These are phyloP conservation scores for Zoanthus sociatus DNA, from an alignment of 92 coral and sea anemone genomes.

Conservation along the genomic window DNA sequence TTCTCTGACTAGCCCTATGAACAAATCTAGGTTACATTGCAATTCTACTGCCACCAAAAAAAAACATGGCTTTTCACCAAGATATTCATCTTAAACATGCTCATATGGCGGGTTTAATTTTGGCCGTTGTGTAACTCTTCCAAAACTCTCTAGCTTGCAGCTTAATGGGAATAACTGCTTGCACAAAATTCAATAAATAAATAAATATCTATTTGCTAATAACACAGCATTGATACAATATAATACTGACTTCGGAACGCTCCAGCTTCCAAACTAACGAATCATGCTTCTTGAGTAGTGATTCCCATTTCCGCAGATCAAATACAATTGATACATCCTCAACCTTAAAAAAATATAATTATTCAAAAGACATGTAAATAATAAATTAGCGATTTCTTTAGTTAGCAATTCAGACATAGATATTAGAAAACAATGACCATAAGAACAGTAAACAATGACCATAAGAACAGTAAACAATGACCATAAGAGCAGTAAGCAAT, in stretches of 20 bases:
- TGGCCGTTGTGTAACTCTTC: slow-evolving; percentile 34
- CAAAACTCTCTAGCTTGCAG: slow-evolving; percentile 35
- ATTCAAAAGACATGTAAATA: background rate
- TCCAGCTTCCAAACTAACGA: slow-evolving; percentile 79
- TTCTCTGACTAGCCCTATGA: too few relatives aligned
- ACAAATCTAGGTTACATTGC: too few relatives aligned
- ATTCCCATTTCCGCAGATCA: slow-evolving; percentile 78
- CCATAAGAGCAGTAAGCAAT: too few relatives aligned
- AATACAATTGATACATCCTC: slow-evolving; percentile 80
- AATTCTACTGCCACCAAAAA: background rate
- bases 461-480: too few relatives aligned
- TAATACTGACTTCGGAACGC: slow-evolving; percentile 69
- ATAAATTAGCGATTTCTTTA: background rate
- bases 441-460: too few relatives aligned
- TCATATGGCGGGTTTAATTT: slow-evolving; percentile 53
- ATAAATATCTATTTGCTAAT: background rate
- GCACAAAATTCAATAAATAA: too few relatives aligned
- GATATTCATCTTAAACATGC: slow-evolving; percentile 52
- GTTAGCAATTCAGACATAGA: too few relatives aligned
- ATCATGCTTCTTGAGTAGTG: slow-evolving; percentile 73
- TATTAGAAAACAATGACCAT: too few relatives aligned
- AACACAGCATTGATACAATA: background rate
- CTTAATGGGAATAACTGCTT: slow-evolving; percentile 4
- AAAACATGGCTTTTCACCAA: slow-evolving; percentile 53
- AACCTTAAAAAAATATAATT: slow-evolving; percentile 41